A percentile compares a stretch with the other conserved stretches of the same genome.
These are phyloP conservation scores for Recurvirostra avosetta DNA, from an alignment of 2,113 vertebrate species.

Conservation along the genomic window DNA sequence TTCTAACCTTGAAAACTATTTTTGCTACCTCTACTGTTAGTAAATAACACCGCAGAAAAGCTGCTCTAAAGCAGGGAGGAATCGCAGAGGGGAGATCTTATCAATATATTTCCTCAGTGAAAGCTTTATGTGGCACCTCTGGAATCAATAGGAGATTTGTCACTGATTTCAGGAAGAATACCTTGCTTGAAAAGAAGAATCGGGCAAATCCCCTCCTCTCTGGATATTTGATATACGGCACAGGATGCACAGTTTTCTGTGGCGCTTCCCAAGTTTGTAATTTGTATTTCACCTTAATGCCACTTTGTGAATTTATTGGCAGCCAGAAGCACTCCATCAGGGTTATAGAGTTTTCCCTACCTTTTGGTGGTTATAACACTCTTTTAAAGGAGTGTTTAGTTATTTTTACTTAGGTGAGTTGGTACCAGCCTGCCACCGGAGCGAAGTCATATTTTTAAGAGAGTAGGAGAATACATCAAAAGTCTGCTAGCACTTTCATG, in stretches of 20 bases:
- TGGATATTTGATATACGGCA: constrained; percentile 10
- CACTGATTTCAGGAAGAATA: neutral
- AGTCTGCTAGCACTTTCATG: constrained; percentile 62
- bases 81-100: neutral
- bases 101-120: neutral
- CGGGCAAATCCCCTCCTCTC: neutral
- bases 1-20: neutral
- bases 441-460: constrained; percentile 66
- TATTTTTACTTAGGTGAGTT: constrained; percentile 55
- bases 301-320: constrained; percentile 62
- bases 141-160: neutral
- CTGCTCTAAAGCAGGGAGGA: neutral
- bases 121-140: constrained; percentile 7
- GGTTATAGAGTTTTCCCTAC: constrained; percentile 54
- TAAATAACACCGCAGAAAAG: neutral
- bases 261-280: constrained; percentile 39
- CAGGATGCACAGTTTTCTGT: constrained; percentile 44
- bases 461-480: constrained; percentile 66
- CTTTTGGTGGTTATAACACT: constrained; percentile 50
- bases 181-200: neutral
- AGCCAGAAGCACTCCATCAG: constrained; percentile 62
- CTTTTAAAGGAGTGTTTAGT: constrained; percentile 29
- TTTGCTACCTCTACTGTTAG: neutral
- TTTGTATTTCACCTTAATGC: constrained; percentile 65
- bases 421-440: constrained; percentile 37